Conservation (phyloP, 1,140 invertebrate species). For the Penaeus indicus region DNA sequence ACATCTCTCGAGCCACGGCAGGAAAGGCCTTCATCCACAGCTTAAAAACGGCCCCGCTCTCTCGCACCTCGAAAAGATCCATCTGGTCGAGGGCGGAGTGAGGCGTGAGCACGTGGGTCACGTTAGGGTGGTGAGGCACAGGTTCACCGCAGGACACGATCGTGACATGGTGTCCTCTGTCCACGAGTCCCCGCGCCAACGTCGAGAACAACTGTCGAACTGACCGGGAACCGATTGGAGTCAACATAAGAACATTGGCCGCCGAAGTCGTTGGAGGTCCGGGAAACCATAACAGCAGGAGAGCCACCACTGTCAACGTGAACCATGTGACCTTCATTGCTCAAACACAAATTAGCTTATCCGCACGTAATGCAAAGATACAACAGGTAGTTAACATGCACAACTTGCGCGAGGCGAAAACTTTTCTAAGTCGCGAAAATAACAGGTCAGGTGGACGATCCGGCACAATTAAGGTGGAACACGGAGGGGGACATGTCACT, state of each 20-base stretch:
- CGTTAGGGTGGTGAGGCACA: conserved; percentile 38
- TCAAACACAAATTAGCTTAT: background rate
- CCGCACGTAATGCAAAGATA: too few relatives aligned
- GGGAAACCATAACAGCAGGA: background rate
- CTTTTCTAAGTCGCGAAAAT: too few relatives aligned
- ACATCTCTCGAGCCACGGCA: conserved; percentile 50
- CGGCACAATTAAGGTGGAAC: background rate
- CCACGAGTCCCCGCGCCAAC: conserved; percentile 46
- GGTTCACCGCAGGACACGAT: conserved; percentile 55
- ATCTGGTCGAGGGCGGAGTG: conserved; percentile 61
- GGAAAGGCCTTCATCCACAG: conserved; percentile 56
- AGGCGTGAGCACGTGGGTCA: conserved; percentile 54
- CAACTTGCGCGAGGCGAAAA: too few relatives aligned
- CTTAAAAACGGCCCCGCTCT: conserved; percentile 44
- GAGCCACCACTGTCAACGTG: background rate
- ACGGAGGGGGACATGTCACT: background rate
- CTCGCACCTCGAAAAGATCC: conserved; percentile 58
- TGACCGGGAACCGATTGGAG: conserved; percentile 58
- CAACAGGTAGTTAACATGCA: too few relatives aligned
- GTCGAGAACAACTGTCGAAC: conserved; percentile 55
- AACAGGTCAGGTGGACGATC: background rate
- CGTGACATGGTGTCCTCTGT: conserved; percentile 51
- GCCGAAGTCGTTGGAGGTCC: background rate
- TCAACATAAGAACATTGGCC: conserved; percentile 42
- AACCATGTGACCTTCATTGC: background rate